Evolutionary conservation across 2,888 invertebrate genomes (phyloP).

Genomic region (Tachina lurida): DNA sequence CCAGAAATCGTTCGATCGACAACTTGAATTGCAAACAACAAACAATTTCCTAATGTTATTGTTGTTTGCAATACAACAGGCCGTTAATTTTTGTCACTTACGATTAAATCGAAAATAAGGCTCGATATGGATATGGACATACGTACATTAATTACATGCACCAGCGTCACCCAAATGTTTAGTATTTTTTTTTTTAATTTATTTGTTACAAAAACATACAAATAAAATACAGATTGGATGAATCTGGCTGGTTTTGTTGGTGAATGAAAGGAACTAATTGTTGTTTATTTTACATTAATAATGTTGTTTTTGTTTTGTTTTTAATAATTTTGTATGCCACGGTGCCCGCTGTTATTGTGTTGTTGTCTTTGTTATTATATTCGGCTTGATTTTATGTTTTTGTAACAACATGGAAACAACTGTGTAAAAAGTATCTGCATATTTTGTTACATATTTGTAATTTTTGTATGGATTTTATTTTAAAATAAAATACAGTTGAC

Average conservation of each 20-base stretch:
- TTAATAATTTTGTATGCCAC: conserved; percentile 20
- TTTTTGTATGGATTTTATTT: conserved; percentile 23
- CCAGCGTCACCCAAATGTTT: neutral
- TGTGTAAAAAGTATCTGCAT: conserved; percentile 29
- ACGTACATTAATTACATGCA: conserved; percentile 5
- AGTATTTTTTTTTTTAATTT: conserved; percentile 4
- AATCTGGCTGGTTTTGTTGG: conserved; percentile 30
- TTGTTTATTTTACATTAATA: conserved; percentile 69
- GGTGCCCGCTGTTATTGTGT: neutral
- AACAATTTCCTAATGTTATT: too few species aligned
- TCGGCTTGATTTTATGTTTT: conserved; percentile 28
- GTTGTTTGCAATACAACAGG: too few species aligned
- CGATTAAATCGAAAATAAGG: too few species aligned
- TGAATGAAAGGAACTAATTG: conserved; percentile 60
- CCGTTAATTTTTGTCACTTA: too few species aligned
- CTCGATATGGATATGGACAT: too few species aligned
- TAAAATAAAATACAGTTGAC: conserved; percentile 67
- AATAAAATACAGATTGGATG: conserved; percentile 8
- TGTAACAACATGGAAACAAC: conserved; percentile 54
- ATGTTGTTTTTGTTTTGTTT: conserved; percentile 49
- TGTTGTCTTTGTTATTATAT: conserved; percentile 16
- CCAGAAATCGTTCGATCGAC: too few species aligned
- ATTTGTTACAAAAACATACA: neutral
- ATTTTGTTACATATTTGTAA: conserved; percentile 15
- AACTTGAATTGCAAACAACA: too few species aligned